Conservation (phyloP, 1,140 invertebrate genomes). For the Pachyrhynchus sulphureomaculatus region DNA sequence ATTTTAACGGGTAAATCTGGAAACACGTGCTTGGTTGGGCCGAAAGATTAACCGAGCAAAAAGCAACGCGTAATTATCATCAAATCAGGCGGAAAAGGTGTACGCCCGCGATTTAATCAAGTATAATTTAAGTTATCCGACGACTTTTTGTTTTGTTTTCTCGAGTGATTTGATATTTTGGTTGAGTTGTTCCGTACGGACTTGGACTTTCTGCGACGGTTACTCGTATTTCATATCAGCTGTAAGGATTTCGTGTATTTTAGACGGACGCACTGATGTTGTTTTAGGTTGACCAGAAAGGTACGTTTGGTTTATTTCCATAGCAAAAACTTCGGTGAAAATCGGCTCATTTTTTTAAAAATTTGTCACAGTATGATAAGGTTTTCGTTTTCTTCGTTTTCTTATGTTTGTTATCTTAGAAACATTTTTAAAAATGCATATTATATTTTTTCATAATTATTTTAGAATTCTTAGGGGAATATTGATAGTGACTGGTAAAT, state of each 20-base stretch:
- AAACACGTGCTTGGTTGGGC: slow-evolving; percentile 41
- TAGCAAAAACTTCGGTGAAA: background rate
- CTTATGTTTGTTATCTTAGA: no score
- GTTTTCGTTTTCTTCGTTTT: no score
- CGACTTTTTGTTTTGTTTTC: slow-evolving; percentile 28
- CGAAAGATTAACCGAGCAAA: slow-evolving; percentile 35
- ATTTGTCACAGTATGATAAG: background rate
- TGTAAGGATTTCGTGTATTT: background rate
- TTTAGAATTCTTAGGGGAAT: no score
- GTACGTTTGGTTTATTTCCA: slow-evolving; percentile 1
- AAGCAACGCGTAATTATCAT: slow-evolving; percentile 44
- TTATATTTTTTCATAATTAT: no score
- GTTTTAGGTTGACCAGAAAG: slow-evolving; percentile 2
- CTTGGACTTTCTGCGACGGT: slow-evolving; percentile 11
- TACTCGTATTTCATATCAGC: background rate
- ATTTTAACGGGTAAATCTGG: slow-evolving; percentile 28
- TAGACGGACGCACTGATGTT: background rate
- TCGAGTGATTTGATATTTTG: slow-evolving; percentile 19
- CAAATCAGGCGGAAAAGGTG: slow-evolving; percentile 46
- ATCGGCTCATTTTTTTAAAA: background rate
- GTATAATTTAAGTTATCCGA: slow-evolving; percentile 26
- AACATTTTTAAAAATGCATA: no score
- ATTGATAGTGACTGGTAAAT: no score
- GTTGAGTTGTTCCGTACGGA: background rate
- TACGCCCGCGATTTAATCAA: slow-evolving; percentile 40